Percentiles rank a stretch among this genome's conserved stretches.
Evolutionary conservation across 1,140 invertebrate species (phyloP).

Genomic region (Ylistrum balloti): DNA sequence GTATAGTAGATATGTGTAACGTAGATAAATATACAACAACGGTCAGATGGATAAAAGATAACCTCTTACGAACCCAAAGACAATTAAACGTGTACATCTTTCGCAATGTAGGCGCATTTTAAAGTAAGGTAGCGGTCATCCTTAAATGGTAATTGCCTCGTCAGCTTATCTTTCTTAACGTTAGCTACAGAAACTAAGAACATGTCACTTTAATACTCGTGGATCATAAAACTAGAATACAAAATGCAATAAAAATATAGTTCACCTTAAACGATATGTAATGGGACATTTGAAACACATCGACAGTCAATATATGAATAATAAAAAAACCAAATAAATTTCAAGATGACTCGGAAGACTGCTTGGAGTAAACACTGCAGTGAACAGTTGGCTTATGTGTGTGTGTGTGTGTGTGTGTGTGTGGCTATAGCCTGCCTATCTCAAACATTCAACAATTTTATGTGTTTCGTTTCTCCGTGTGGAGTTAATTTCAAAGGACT

Average conservation of each 20-base stretch:
- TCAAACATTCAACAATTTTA: neutral
- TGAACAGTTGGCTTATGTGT: neutral
- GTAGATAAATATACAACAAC: too few relatives aligned
- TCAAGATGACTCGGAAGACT: neutral
- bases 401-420: neutral
- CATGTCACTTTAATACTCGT: too few relatives aligned
- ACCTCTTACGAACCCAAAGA: too few relatives aligned
- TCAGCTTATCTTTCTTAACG: too few relatives aligned
- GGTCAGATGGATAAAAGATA: too few relatives aligned
- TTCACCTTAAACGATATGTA: too few relatives aligned
- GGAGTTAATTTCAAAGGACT: constrained; percentile 39
- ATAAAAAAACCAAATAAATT: neutral
- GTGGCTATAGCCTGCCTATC: neutral
- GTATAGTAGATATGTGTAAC: too few relatives aligned
- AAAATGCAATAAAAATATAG: neutral
- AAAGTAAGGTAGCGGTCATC: too few relatives aligned
- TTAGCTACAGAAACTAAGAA: too few relatives aligned
- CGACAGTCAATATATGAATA: constrained; percentile 11
- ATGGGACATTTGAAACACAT: neutral
- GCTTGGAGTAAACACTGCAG: neutral
- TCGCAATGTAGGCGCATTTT: too few relatives aligned
- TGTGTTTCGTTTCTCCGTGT: neutral
- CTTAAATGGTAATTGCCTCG: too few relatives aligned
- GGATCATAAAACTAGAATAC: neutral
- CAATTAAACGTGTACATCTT: too few relatives aligned